Conservation (phyloP, 2,888 invertebrate genomes). For the Aspidapion aeneum region DNA sequence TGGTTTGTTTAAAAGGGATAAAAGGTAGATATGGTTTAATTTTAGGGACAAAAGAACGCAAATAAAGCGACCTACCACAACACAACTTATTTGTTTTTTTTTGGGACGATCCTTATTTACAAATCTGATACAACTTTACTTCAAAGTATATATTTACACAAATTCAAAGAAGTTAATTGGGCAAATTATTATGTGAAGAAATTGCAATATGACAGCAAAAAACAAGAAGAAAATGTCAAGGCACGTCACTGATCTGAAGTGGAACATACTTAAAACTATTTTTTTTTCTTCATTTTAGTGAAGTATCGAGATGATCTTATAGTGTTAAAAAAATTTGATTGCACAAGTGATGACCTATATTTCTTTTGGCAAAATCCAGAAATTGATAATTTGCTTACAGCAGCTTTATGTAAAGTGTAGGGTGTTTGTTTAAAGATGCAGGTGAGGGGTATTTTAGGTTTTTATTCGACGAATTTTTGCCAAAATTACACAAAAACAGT, state of each 20-base stretch:
- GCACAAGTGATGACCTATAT: not conserved
- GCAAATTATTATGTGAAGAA: not conserved
- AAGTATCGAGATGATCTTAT: not conserved
- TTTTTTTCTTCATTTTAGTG: not conserved
- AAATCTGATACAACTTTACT: too few relatives aligned
- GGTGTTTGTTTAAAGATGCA: not conserved
- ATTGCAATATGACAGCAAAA: not conserved
- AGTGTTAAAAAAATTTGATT: not conserved
- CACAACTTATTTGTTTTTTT: too few relatives aligned
- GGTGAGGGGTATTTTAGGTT: not conserved
- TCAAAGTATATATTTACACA: too few relatives aligned
- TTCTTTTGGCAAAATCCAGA: not conserved
- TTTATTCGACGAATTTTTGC: too few relatives aligned
- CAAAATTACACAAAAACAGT: too few relatives aligned
- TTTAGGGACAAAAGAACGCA: too few relatives aligned
- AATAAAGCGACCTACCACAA: too few relatives aligned
- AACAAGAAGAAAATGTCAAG: not conserved
- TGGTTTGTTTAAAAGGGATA: too few relatives aligned
- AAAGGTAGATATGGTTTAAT: too few relatives aligned
- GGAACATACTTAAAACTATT: not conserved
- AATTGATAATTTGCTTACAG: not conserved
- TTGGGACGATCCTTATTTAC: too few relatives aligned
- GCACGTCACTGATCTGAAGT: too few relatives aligned
- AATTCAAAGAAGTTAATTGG: too few relatives aligned
- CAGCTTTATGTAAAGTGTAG: not conserved